A percentile compares a stretch with the other conserved stretches of the same genome.
phyloP scores from a whole-genome alignment of 2,888 invertebrate genomes.

The Chloroclysta siterata region DNA sequence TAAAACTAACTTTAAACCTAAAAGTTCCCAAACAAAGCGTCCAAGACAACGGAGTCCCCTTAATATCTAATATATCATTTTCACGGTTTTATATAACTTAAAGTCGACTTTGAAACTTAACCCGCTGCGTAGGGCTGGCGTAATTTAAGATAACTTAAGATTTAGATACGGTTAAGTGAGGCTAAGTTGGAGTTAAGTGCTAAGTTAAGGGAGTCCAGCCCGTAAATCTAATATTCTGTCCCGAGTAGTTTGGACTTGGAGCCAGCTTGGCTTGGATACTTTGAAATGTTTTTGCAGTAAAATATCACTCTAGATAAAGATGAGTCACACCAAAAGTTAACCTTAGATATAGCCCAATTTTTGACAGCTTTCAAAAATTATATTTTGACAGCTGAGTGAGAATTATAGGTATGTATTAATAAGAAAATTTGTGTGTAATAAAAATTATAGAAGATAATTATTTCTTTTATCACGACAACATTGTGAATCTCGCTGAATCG shows the following conservation, averaged over 20 bases:
- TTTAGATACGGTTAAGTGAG: constrained; percentile 70
- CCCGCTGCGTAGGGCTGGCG: constrained; percentile 63
- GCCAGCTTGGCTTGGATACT: constrained; percentile 22
- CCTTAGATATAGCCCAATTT: no score
- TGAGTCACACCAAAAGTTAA: not conserved
- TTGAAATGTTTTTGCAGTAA: constrained; percentile 16
- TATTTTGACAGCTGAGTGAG: no score
- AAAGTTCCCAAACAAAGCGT: constrained; percentile 36
- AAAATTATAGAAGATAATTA: no score
- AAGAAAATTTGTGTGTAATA: no score
- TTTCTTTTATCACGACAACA: no score
- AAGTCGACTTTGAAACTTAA: constrained; percentile 66
- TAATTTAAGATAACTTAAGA: constrained; percentile 72
- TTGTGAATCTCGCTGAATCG: no score
- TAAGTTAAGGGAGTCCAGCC: constrained; percentile 54
- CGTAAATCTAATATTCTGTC: constrained; percentile 46
- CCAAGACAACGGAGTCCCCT: constrained; percentile 31
- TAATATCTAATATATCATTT: constrained; percentile 59
- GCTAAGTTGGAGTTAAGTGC: constrained; percentile 71
- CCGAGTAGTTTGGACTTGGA: constrained; percentile 20
- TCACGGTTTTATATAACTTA: constrained; percentile 52
- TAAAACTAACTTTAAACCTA: constrained; percentile 36
- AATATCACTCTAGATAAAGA: constrained; percentile 6
- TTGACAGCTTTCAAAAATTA: no score
- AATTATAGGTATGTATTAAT: no score